phyloP scores from a whole-genome alignment of 2,797 vertebrate species.

The Heteromormyrus szaboi region DNA sequence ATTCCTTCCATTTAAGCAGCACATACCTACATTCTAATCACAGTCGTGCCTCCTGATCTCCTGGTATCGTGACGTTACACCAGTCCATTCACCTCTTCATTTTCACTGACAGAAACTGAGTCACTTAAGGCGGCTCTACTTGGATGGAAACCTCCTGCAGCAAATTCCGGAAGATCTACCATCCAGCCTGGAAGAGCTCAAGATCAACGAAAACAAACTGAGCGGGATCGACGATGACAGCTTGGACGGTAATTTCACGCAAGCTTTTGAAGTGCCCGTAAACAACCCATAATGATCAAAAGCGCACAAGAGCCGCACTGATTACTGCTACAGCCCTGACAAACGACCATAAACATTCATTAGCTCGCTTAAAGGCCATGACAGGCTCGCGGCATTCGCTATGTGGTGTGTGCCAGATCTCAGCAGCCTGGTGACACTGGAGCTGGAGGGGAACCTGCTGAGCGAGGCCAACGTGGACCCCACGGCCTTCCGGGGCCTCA shows the following conservation, averaged over 20 bases:
- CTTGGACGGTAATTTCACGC: conserved; percentile 68
- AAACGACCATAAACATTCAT: not conserved
- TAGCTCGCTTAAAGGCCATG: not conserved
- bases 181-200: conserved; percentile 83
- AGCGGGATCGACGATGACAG: conserved; percentile 63
- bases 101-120: conserved; percentile 67
- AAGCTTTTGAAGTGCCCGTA: not conserved
- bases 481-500: conserved; percentile 68
- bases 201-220: conserved; percentile 86
- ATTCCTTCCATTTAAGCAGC: not conserved
- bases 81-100: not conserved
- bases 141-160: conserved; percentile 83
- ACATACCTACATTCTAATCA: not conserved
- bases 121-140: conserved; percentile 79
- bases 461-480: conserved; percentile 80
- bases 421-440: conserved; percentile 76
- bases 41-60: not conserved
- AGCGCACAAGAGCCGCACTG: not conserved
- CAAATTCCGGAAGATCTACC: conserved; percentile 72
- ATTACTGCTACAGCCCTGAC: not conserved
- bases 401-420: conserved; percentile 57
- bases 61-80: not conserved
- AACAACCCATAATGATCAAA: not conserved
- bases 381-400: not conserved
- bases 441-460: conserved; percentile 89